These are phyloP conservation scores for Epizoanthus stellaris DNA, from an alignment of 92 coral and sea anemone genomes.

Conservation along the genomic window DNA sequence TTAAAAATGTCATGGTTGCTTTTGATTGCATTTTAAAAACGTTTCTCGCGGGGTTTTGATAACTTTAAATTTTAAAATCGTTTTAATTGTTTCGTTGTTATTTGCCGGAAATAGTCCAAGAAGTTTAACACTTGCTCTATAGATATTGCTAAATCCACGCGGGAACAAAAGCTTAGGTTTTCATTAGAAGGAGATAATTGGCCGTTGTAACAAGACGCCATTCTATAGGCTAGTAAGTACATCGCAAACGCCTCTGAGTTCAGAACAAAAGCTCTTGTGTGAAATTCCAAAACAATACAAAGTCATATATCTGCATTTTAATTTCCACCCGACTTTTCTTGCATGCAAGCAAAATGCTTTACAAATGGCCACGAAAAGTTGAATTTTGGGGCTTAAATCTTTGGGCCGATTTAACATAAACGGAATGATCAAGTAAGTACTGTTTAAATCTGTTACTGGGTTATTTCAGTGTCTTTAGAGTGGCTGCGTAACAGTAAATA, in stretches of 20 bases:
- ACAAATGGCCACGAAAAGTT: not conserved
- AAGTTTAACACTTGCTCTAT: conserved; percentile 6
- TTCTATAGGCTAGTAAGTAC: conserved; percentile 31
- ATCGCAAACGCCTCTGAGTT: conserved; percentile 22
- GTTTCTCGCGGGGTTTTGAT: not conserved
- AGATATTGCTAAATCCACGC: conserved; percentile 1
- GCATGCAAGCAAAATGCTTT: conserved; percentile 17
- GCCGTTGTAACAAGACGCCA: not conserved
- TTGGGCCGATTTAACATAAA: not conserved
- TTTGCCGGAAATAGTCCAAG: conserved; percentile 14
- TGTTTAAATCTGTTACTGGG: not conserved
- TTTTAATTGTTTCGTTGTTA: conserved; percentile 13
- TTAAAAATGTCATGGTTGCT: not conserved
- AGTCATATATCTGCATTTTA: conserved; percentile 34
- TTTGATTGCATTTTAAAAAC: not conserved
- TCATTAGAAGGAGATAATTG: conserved; percentile 21
- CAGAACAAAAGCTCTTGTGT: conserved; percentile 32
- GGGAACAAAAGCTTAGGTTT: conserved; percentile 28
- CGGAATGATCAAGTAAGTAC: conserved; percentile 43
- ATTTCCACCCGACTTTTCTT: not conserved
- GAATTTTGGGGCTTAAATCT: not conserved
- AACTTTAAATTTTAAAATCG: conserved; percentile 22
- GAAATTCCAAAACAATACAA: conserved; percentile 22
- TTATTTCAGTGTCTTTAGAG: not conserved
- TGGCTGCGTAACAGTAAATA: no score